These are phyloP conservation scores for Luscinia luscinia DNA, from an alignment of 2,797 vertebrate species.

Conservation along the genomic window DNA sequence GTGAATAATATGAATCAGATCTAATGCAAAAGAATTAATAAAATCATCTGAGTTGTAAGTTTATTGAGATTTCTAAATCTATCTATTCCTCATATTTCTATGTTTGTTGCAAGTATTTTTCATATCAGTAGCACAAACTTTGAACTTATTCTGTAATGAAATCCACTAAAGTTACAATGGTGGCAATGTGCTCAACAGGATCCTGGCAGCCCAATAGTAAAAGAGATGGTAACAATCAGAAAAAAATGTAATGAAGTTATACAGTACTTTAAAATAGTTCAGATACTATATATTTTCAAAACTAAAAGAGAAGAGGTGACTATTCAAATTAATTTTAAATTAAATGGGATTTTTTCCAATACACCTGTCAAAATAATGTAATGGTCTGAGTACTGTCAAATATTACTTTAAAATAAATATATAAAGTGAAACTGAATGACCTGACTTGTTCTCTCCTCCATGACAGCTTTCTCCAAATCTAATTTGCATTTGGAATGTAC, in stretches of 20 bases:
- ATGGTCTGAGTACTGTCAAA: background rate
- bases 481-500: background rate
- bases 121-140: background rate
- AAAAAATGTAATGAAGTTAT: background rate
- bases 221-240: background rate
- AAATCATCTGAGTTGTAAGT: background rate
- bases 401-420: background rate
- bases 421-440: background rate
- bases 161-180: background rate
- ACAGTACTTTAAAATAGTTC: background rate
- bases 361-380: background rate
- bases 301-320: background rate
- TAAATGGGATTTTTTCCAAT: background rate
- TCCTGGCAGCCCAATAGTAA: background rate
- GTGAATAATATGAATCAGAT: background rate
- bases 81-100: background rate
- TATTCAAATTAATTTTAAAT: background rate
- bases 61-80: background rate
- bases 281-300: conserved; percentile 12
- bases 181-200: background rate
- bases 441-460: background rate
- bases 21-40: background rate
- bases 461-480: background rate
- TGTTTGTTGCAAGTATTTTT: background rate
- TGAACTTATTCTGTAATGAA: background rate